Percentiles rank a stretch among this genome's conserved stretches.
phyloP scores from a whole-genome alignment of 2,797 vertebrate species.

The Pelochelys cantorii region DNA sequence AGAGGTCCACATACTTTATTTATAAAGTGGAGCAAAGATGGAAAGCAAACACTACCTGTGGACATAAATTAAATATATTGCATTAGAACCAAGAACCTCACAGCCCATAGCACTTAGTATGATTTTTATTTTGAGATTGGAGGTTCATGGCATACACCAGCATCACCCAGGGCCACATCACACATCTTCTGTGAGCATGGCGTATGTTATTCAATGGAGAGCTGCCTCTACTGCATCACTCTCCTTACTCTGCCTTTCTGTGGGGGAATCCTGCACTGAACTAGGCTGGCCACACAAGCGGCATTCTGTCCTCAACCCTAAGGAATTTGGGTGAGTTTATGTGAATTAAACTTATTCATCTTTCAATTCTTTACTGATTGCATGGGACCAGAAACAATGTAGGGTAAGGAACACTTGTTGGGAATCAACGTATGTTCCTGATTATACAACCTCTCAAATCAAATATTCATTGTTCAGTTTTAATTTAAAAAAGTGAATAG shows the following conservation, averaged over 20 bases:
- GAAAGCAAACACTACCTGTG: neutral
- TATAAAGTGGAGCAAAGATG: neutral
- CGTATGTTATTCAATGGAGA: neutral
- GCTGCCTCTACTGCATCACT: neutral
- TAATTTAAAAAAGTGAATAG: slow-evolving; percentile 1
- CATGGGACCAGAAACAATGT: too few relatives aligned
- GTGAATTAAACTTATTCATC: neutral
- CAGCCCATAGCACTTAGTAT: neutral
- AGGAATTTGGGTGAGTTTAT: neutral
- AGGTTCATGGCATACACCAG: too few relatives aligned
- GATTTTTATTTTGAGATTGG: neutral
- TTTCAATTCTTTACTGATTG: too few relatives aligned
- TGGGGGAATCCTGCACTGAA: neutral
- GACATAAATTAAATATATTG: neutral
- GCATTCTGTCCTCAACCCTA: neutral
- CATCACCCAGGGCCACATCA: too few relatives aligned
- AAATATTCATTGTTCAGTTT: slow-evolving; percentile 32
- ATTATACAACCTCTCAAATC: slow-evolving; percentile 11
- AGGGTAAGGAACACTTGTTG: neutral
- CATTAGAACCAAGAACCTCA: neutral
- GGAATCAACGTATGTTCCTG: neutral
- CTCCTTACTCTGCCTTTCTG: neutral
- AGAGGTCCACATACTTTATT: neutral
- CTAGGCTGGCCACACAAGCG: neutral
- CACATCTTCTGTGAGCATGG: neutral